Base-by-base conservation (phyloP, 2,888 invertebrate species). In the Electrophaes corylata region DNA sequence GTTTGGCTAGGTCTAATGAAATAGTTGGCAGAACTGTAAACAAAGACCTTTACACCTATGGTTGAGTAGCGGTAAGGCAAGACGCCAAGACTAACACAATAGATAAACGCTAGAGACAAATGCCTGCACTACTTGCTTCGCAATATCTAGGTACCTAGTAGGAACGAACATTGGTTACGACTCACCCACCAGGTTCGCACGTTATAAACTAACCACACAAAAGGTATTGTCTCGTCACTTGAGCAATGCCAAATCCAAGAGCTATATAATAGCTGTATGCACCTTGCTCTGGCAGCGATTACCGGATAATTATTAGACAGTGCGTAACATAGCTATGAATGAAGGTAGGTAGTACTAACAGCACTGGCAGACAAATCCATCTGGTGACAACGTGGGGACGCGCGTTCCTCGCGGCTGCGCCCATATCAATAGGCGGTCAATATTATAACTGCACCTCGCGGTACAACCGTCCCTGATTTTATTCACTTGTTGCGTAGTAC, bases 371-470 rank as follows among this genome's bases (percentile, higher is more conserved):
- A 66, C 91, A 87, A 72, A 92, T 90, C 92, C 92, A 92, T 76
- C 92, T 80, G 76, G 85, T 83, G 63, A 92, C 85, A 62, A 90
- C 88, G 83, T 91, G 86, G n/a, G 91, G 91, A 43, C 92, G 86
- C 60, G 91, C 83, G 83, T 89, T 89, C 73, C 72, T 91, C 69
- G 89, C 87, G 57, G 91, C 87, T 64, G 89, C 90, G 71, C 92
- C 92, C 92, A 92, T 92, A 78, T 83, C 88, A 84, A 78, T 75
- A 73, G 73, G 75, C 82, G 80, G 73, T 78, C 85, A 81, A 86
- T 83, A 71, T 73, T 70, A 73, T 56, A 72, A 85, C 86, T 88
- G 86, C 76, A 76, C 71, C 80, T 72, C 80, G 70, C 76, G 65
- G 74, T 79, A 76, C 72, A 76, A 79, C 77, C 76, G 84, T 78